A percentile compares a stretch with the other conserved stretches of the same genome.
phyloP scores from a whole-genome alignment of 2,888 invertebrate genomes.

The Athripsodes cinereus region DNA sequence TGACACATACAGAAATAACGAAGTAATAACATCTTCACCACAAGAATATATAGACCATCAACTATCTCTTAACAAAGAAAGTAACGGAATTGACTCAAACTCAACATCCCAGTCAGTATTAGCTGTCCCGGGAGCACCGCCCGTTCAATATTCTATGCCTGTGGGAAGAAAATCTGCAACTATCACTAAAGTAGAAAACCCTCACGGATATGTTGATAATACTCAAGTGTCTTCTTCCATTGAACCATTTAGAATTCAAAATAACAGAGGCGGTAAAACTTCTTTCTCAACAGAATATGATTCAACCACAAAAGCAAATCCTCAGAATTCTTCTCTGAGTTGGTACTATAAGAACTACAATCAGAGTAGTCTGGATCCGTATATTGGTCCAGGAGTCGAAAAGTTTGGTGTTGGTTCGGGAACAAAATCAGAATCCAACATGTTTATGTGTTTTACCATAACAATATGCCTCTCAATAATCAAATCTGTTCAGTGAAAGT shows the following conservation, averaged over 20 bases:
- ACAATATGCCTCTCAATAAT: background rate
- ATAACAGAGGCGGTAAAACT: constrained; percentile 43
- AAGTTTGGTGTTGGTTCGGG: constrained; percentile 15
- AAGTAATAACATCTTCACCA: constrained; percentile 13
- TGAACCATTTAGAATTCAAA: constrained; percentile 32
- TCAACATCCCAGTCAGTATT: constrained; percentile 50
- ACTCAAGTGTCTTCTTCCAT: constrained; percentile 19
- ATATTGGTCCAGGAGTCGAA: constrained; percentile 41
- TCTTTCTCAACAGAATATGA: constrained; percentile 39
- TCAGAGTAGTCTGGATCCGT: constrained; percentile 50
- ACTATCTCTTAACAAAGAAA: constrained; percentile 14
- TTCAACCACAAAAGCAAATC: constrained; percentile 42
- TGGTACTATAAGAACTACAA: constrained; percentile 89
- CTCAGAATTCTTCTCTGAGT: constrained; percentile 54
- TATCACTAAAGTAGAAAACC: constrained; percentile 44
- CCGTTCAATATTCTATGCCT: constrained; percentile 34
- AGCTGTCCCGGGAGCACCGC: constrained; percentile 54
- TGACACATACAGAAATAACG: constrained; percentile 5
- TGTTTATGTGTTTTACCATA: constrained; percentile 9
- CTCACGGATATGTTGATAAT: constrained; percentile 27
- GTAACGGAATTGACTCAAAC: constrained; percentile 12
- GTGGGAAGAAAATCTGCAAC: constrained; percentile 39
- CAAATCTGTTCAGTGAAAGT: background rate
- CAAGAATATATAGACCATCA: constrained; percentile 13
- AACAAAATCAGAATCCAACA: constrained; percentile 16